Evolutionary conservation across 2,797 vertebrate species (phyloP).

Genomic region (Hylomyscus alleni): DNA sequence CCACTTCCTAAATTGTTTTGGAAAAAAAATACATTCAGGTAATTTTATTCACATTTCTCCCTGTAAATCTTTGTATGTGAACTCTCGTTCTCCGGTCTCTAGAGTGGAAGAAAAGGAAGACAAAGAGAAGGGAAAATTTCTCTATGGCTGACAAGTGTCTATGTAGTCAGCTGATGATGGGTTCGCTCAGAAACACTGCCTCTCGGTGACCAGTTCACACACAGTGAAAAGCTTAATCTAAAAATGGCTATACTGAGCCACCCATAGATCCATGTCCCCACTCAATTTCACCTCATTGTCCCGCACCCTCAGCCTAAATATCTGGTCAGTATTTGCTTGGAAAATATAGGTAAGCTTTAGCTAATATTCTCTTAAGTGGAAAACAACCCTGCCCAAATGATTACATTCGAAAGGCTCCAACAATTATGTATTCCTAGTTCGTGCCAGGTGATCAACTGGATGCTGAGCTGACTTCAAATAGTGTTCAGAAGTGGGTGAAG

Average conservation of each 20-base stretch:
- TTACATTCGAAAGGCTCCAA: slow-evolving; percentile 2
- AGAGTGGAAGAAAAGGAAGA: background rate
- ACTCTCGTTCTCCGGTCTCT: slow-evolving; percentile 7
- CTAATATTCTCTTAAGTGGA: background rate
- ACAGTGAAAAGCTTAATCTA: background rate
- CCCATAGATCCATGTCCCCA: background rate
- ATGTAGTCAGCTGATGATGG: background rate
- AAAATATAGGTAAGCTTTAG: slow-evolving; percentile 28
- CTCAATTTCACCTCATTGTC: background rate
- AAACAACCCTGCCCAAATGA: background rate
- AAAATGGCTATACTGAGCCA: slow-evolving; percentile 12
- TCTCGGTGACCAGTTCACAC: background rate
- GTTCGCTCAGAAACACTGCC: background rate
- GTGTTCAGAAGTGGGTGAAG: background rate
- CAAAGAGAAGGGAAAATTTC: background rate
- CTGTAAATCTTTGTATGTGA: background rate
- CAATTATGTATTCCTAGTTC: background rate
- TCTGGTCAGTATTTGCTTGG: background rate
- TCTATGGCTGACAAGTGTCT: background rate
- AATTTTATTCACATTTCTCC: background rate
- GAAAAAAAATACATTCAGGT: background rate
- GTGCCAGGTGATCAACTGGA: background rate
- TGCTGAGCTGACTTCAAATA: background rate
- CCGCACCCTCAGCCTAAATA: background rate
- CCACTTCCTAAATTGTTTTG: background rate